Conservation (phyloP, 2,113 vertebrate species). For the Gracilinanus agilis region DNA sequence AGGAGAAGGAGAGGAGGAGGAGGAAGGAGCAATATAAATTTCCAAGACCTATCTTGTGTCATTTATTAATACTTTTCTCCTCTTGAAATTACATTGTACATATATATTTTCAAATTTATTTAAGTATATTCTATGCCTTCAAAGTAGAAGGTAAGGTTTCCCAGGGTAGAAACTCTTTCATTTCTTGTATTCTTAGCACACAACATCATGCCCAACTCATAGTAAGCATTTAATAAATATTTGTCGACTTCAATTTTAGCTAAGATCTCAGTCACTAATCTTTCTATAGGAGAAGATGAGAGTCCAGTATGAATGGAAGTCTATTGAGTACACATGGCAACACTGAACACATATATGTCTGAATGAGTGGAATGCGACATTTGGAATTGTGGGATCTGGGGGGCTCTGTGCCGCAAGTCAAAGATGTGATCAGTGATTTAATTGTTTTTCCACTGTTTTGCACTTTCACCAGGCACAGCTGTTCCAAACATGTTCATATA, state of each 20-base stretch:
- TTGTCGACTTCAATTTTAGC: background rate
- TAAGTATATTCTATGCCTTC: background rate
- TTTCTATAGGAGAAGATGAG: background rate
- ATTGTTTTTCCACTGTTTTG: background rate
- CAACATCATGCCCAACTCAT: background rate
- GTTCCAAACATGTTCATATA: constrained; percentile 1
- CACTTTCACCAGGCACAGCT: background rate
- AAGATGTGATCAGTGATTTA: background rate
- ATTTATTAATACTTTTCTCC: background rate
- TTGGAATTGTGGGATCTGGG: background rate
- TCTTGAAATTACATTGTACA: background rate
- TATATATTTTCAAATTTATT: background rate
- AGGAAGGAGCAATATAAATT: no score
- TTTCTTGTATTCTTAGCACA: background rate
- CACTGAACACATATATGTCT: background rate
- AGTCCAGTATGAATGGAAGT: background rate
- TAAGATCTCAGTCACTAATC: background rate
- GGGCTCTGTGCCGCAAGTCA: background rate
- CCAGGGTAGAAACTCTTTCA: background rate
- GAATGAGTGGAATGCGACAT: background rate
- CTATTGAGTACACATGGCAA: background rate
- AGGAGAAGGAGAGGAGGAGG: no score
- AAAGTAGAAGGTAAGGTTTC: background rate
- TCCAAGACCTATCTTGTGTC: background rate
- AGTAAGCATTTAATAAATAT: background rate